Base-by-base conservation (phyloP, 2,797 vertebrate genomes). In the Hylomyscus alleni region DNA sequence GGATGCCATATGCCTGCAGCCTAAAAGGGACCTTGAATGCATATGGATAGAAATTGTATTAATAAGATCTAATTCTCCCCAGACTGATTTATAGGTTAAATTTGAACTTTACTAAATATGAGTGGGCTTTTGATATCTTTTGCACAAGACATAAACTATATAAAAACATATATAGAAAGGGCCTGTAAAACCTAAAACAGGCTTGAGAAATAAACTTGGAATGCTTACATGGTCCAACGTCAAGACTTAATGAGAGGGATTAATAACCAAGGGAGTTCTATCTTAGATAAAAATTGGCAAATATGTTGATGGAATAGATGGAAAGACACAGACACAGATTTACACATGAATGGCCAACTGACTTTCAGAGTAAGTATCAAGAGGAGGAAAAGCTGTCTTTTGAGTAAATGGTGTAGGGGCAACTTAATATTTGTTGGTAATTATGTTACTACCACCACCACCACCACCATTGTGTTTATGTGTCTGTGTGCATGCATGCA, bases 1-100 rank as follows among this genome's bases (percentile, higher is more conserved):
- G n/a, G 34, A 76, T 40, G 17, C 52, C 19, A 15, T 3, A 92
- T 6, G 22, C 1, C 47, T 10, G n/a, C 7, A 26, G 6, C 1
- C 58, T 13, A 58, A 60, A 56, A 84, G 34, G 13, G 26, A 86
- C 26, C 90, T 69, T 88, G 4, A 73, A 26, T 95, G 58, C 44
- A 58, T 69, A 91, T 47, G 15, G 82, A 40, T 67, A 77, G 37
- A 75, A 85, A 60, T 60, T 67, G n/a, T 60, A 67, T 73, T 75
- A 4, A 34, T 60, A 93, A 89, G 77, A 37, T 94, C 56, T 82
- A 92, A 73, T 93, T 67, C 20, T 85, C 58, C 11, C 8, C 37
- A 82, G 44, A 91, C 44, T 75, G 60, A 86, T 89, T 89, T 94
- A 83, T 58, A 97, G 93, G 82, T 90, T 95, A 22, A 95, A 65